Evolutionary conservation across 1,140 invertebrate species (phyloP), one percentile per base, ranked within the genome.

Genomic region (Coenobita brevimanus): DNA sequence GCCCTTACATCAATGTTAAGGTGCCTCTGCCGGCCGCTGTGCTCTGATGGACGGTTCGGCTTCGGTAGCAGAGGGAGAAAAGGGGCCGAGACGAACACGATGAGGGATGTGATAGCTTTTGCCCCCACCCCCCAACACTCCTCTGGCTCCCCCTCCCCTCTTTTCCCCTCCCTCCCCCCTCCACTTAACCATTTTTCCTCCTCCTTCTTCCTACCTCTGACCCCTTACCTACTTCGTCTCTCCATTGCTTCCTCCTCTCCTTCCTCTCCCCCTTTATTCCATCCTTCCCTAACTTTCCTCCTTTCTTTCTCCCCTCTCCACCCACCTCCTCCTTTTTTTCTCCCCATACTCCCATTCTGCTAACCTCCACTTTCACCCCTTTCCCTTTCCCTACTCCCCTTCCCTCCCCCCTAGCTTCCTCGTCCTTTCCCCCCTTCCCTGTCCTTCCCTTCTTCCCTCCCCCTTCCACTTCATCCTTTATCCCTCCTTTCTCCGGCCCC

Each of bases 381-480:
- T 43, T 21, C 71, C 30, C 71, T n/a, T n/a, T n/a, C n/a, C n/a
- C n/a, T n/a, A n/a, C 71, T 36, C 71, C n/a, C 54, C 54, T n/a
- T n/a, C 54, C n/a, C 54, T n/a, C 8, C 57, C 57, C 8, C 33
- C n/a, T 24, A 17, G 17, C 69, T 17, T 17, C 57, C 57, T 8
- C 8, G 21, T 8, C 57, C 8, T 8, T 27, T 8, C 1, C 1
- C 1, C 57, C 8, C 21, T 27, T 62, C 57, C 57, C 8, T 27
- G 1, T n/a, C 57, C 57, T 8, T 8, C 57, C 8, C 57, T 8
- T 27, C 1, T 38, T 15, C 10, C 27, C 73, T 0, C 54, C 24
- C 1, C 54, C 1, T 79, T 57, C 46, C 8, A 21, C 27, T 21
- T 57, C 54, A 41, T 3, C 0, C 24, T 15, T 24, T 41, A 27